Percentiles rank a stretch among this genome's conserved stretches.
These are phyloP conservation scores for Polydrusus pterygomalis DNA, from an alignment of 2,888 invertebrate species.

Conservation along the genomic window DNA sequence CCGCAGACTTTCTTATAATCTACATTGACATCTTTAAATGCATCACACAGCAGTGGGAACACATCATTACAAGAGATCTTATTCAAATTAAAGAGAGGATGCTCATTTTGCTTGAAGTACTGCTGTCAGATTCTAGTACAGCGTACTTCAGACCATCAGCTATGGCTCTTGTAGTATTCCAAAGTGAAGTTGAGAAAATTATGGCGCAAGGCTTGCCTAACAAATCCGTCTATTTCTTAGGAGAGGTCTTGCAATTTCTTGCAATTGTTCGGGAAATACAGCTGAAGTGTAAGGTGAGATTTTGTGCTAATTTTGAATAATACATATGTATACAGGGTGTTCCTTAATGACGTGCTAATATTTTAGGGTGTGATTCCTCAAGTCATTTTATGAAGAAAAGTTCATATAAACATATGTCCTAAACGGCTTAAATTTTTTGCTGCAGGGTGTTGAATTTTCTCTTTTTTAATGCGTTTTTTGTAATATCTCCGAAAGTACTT, in stretches of 20 bases:
- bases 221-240: constrained; percentile 63
- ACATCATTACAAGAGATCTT: constrained; percentile 50
- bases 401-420: too few species aligned
- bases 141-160: constrained; percentile 84
- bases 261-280: constrained; percentile 84
- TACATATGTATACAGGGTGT: neutral
- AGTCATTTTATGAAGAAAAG: too few species aligned
- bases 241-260: constrained; percentile 77
- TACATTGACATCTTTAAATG: constrained; percentile 78
- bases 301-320: neutral
- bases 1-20: constrained; percentile 80
- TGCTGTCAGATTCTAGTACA: constrained; percentile 84
- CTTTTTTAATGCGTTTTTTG: too few species aligned
- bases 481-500: too few species aligned
- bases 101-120: constrained; percentile 81
- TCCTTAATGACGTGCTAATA: too few species aligned
- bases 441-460: too few species aligned
- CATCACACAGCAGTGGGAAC: constrained; percentile 50
- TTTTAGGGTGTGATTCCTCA: too few species aligned
- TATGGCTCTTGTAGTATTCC: constrained; percentile 85
- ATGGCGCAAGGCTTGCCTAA: constrained; percentile 61
- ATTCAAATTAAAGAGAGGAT: constrained; percentile 55
- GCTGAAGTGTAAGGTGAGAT: constrained; percentile 80
- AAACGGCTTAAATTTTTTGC: too few species aligned
- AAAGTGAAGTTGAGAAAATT: constrained; percentile 78